Evolutionary conservation across 2,797 vertebrate genomes (phyloP), one percentile per base, ranked within the genome.

Genomic region (Onychomys torridus): DNA sequence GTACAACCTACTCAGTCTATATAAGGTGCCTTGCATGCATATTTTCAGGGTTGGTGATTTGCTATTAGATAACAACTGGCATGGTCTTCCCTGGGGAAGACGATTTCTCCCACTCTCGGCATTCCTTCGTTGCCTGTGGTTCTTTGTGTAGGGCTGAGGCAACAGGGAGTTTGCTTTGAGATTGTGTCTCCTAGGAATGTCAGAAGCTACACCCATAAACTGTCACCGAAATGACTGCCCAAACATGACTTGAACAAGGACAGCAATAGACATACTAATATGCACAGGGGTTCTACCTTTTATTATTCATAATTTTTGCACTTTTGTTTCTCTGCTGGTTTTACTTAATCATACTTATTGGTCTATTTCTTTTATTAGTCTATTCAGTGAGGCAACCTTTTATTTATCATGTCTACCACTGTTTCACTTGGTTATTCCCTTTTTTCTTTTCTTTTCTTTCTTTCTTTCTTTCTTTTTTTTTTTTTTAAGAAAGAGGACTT

Each of bases 361-460:
- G 13, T 29, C 21, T 89, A 40, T 79, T 91, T 67, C 46, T 84
- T 79, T 96, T 87, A 90, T 61, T 88, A 34, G 43, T 43, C 40
- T 90, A 73, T 95, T 93, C 11, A 89, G 85, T 71, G 49, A 94
- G 16, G 19, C 12, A 82, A 9, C 9, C 81, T 93, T 96, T 91
- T 82, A 77, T 91, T 94, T 93, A 83, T 87, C 6, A 71, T 5
- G 57, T 96, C 27, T 94, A 59, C 17, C 73, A 27, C 52, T 57
- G 4, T 59, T 93, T 86, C 87, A 88, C 29, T 88, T 89, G 65
- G 59, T 85, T 75, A 86, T 85, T 93, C 34, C 34, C 7, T 37
- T 67, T 32, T 67, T 32, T 27, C 23, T 23, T 6, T 16, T 67
- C 19, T 27, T 34, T n/a, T n/a, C n/a, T n/a, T n/a, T n/a, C n/a